These are phyloP conservation scores for Drosophila mettleri DNA, from an alignment of 2,888 invertebrate species.

Conservation along the genomic window DNA sequence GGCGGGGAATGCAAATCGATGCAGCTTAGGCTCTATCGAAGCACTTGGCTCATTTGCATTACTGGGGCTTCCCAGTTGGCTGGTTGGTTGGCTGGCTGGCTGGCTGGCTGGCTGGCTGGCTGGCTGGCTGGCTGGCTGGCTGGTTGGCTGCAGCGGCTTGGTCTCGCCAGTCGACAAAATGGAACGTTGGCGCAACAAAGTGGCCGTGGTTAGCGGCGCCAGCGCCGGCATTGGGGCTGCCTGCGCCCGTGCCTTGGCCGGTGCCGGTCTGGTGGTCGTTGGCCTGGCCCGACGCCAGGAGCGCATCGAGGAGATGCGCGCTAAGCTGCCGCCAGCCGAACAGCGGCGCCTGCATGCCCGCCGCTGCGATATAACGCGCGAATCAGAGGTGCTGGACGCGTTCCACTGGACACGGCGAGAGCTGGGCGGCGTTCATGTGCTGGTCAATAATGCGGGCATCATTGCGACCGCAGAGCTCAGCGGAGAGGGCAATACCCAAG, in stretches of 20 bases:
- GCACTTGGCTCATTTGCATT: conserved; percentile 9
- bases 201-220: conserved; percentile 88
- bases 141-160: neutral
- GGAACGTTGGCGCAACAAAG: conserved; percentile 88
- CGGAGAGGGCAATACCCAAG: conserved; percentile 60
- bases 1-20: conserved; percentile 17
- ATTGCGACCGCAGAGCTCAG: conserved; percentile 78
- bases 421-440: conserved; percentile 87
- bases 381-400: conserved; percentile 86
- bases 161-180: conserved; percentile 72
- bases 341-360: conserved; percentile 72
- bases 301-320: conserved; percentile 71
- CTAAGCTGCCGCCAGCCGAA: conserved; percentile 53
- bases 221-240: conserved; percentile 88
- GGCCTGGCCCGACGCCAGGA: conserved; percentile 86
- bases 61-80: conserved; percentile 15
- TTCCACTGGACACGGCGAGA: conserved; percentile 86
- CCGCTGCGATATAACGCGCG: conserved; percentile 86
- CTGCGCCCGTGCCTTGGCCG: conserved; percentile 85
- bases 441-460: conserved; percentile 88
- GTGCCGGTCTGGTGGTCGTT: conserved; percentile 86
- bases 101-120: neutral
- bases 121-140: neutral
- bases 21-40: conserved; percentile 20
- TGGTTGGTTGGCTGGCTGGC: too few relatives aligned